Percentiles rank a stretch among this genome's conserved stretches.
Conservation (phyloP, 2,797 vertebrate genomes). For the Nothura maculosa region DNA sequence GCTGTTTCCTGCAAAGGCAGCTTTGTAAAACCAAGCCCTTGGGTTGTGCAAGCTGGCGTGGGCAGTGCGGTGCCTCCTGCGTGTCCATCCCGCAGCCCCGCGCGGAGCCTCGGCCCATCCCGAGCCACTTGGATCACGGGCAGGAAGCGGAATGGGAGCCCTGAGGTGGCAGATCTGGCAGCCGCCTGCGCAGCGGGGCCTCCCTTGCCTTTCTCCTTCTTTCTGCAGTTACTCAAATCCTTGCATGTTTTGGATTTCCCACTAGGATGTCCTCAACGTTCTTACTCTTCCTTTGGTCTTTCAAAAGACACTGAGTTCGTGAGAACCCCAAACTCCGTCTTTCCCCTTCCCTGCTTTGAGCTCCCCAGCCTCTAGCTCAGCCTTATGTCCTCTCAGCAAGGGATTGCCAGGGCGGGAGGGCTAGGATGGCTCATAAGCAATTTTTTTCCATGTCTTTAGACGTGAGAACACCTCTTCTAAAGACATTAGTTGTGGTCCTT, state of each 20-base stretch:
- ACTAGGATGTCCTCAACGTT: not conserved
- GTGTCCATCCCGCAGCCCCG: too few species aligned
- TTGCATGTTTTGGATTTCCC: accelerated
- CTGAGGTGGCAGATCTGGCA: too few species aligned
- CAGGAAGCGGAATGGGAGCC: too few species aligned
- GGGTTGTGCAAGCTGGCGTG: not conserved
- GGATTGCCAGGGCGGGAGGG: not conserved
- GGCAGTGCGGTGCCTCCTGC: not conserved
- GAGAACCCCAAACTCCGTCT: not conserved
- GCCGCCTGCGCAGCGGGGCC: not conserved
- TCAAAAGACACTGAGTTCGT: not conserved
- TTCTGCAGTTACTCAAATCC: not conserved
- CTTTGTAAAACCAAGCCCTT: not conserved
- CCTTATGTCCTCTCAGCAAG: accelerated
- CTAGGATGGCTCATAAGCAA: not conserved
- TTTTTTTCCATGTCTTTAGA: too few species aligned
- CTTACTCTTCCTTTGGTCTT: not conserved
- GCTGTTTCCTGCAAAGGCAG: not conserved
- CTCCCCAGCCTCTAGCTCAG: not conserved
- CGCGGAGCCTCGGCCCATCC: too few species aligned
- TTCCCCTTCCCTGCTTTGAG: not conserved
- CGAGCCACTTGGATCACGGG: too few species aligned
- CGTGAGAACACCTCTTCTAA: not conserved
- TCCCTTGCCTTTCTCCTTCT: not conserved
- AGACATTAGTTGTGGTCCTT: not conserved